Percentiles rank a stretch among this genome's conserved stretches.
These are phyloP conservation scores for Odocoileus virginianus DNA, from an alignment of 2,113 vertebrate genomes.

Conservation along the genomic window DNA sequence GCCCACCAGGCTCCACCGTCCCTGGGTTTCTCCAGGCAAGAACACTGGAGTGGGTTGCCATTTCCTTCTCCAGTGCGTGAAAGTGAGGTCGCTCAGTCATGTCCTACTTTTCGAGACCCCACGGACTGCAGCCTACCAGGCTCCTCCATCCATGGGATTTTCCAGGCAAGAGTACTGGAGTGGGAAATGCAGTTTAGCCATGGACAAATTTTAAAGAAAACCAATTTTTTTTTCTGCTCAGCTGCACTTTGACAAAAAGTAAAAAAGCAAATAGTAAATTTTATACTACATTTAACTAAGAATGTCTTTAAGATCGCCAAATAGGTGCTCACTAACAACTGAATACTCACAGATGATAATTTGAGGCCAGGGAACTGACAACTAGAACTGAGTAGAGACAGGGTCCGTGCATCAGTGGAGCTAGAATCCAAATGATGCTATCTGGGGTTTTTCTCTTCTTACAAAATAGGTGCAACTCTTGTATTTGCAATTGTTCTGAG, in stretches of 20 bases:
- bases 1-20: background rate
- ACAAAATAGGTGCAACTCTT: background rate
- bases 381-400: background rate
- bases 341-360: background rate
- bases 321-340: background rate
- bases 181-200: background rate
- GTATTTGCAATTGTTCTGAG: background rate
- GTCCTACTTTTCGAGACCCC: too few species aligned
- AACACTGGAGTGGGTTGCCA: background rate
- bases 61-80: background rate
- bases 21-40: background rate
- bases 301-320: background rate
- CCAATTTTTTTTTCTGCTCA: slow-evolving; percentile 3
- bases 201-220: background rate
- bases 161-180: too few species aligned
- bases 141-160: too few species aligned
- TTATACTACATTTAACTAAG: background rate
- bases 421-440: background rate
- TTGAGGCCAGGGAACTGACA: background rate
- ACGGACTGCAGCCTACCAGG: too few species aligned
- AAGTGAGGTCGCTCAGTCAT: too few species aligned
- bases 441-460: background rate
- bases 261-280: background rate
- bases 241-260: background rate
- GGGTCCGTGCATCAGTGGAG: background rate